These are phyloP conservation scores for Eilema griseolum DNA, from an alignment of 2,888 invertebrate genomes.

Conservation along the genomic window DNA sequence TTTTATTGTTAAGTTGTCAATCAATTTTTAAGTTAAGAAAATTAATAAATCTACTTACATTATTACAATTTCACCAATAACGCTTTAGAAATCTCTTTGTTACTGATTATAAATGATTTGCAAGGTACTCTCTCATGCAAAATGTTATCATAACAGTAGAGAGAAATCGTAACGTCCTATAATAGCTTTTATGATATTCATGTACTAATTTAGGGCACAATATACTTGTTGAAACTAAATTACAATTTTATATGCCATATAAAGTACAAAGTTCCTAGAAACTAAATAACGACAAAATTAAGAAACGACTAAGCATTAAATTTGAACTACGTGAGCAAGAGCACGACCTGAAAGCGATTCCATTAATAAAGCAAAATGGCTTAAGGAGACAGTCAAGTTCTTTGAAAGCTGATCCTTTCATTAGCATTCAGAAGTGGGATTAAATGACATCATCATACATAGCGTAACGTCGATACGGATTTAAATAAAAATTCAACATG, in stretches of 20 bases:
- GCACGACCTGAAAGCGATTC: constrained; percentile 30
- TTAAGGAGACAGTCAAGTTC: constrained; percentile 24
- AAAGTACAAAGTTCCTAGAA: constrained; percentile 8
- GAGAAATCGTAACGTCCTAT: constrained; percentile 9
- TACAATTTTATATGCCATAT: constrained; percentile 1
- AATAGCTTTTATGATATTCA: constrained; percentile 8
- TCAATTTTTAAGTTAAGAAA: constrained; percentile 26
- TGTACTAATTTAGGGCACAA: constrained; percentile 6
- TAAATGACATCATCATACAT: constrained; percentile 50
- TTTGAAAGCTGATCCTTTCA: constrained; percentile 44
- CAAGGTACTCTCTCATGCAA: background rate
- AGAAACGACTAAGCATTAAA: constrained; percentile 13
- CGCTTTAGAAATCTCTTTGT: constrained; percentile 1
- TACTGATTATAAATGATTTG: constrained; percentile 10
- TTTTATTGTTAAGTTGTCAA: constrained; percentile 57
- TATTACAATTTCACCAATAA: background rate
- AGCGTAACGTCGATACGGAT: constrained; percentile 28
- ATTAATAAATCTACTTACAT: constrained; percentile 7
- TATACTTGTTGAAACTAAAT: constrained; percentile 10
- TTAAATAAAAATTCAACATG: constrained; percentile 47
- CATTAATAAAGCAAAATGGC: constrained; percentile 35
- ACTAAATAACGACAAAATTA: constrained; percentile 11
- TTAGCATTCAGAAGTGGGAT: constrained; percentile 41
- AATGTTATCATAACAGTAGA: constrained; percentile 8
- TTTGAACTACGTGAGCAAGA: constrained; percentile 29